These are phyloP conservation scores for Drosophila hamatofila DNA, from an alignment of 2,888 invertebrate species.

Conservation along the genomic window DNA sequence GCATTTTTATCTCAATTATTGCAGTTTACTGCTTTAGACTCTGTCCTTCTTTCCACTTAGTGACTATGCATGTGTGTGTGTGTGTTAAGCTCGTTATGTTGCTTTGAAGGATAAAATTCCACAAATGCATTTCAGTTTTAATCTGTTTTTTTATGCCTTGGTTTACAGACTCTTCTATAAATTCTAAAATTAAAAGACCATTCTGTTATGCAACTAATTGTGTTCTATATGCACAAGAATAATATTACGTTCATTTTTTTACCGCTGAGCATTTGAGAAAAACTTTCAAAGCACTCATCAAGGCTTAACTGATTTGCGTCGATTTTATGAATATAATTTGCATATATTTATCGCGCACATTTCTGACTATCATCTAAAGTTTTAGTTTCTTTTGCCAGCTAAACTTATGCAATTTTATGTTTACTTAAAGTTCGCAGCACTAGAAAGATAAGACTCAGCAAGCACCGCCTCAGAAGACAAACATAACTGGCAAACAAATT, in stretches of 20 bases:
- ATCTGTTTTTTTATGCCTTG: background rate
- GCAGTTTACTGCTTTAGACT: conserved; percentile 57
- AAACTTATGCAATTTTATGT: conserved; percentile 21
- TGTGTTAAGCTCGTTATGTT: conserved; percentile 12
- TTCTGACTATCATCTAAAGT: background rate
- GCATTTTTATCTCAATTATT: conserved; percentile 77
- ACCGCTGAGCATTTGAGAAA: background rate
- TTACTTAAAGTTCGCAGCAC: conserved; percentile 21
- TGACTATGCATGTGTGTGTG: conserved; percentile 12
- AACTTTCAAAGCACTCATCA: background rate
- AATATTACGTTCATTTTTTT: background rate
- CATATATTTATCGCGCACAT: background rate
- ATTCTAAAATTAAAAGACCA: background rate
- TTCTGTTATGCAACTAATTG: background rate
- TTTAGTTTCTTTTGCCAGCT: conserved; percentile 9
- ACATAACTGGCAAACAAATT: conserved; percentile 24
- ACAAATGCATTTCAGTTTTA: conserved; percentile 18
- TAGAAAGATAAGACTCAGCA: conserved; percentile 14
- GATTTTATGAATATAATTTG: conserved; percentile 1
- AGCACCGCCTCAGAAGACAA: background rate
- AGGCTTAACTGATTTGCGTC: background rate
- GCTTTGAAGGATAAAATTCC: conserved; percentile 27
- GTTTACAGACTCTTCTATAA: background rate
- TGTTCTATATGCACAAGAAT: background rate
- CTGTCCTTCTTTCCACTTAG: conserved; percentile 5